These are phyloP conservation scores for Rhodinocichla rosea DNA, from an alignment of 2,113 vertebrate species.

Conservation along the genomic window DNA sequence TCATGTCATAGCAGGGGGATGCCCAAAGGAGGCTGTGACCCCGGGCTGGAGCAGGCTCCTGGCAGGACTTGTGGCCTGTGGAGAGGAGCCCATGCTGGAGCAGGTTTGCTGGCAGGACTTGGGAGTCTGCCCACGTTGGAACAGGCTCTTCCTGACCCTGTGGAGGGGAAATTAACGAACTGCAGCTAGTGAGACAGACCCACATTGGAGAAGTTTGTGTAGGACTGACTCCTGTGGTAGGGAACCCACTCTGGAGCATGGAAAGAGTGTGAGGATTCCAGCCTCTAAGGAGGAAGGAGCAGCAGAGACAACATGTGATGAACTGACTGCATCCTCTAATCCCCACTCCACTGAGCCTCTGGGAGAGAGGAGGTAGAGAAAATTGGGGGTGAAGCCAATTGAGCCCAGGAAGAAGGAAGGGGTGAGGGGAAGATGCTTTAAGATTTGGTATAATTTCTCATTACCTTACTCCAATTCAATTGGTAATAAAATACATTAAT, in stretches of 20 bases:
- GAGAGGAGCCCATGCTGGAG: not conserved
- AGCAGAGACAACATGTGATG: not conserved
- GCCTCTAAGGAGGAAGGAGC: not conserved
- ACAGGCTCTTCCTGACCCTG: not conserved
- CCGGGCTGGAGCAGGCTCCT: not conserved
- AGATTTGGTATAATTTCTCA: not conserved
- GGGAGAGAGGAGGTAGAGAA: not conserved
- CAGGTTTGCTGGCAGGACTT: not conserved
- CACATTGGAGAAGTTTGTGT: not conserved
- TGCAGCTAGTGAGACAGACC: not conserved
- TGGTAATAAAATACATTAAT: not conserved
- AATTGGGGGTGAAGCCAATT: not conserved
- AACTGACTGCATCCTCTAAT: not conserved
- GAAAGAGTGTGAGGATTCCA: not conserved
- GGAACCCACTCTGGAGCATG: fast-evolving
- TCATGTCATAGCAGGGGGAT: fast-evolving
- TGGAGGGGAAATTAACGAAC: not conserved
- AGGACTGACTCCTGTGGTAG: not conserved
- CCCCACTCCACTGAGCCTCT: not conserved
- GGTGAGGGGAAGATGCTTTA: not conserved
- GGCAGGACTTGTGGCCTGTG: not conserved
- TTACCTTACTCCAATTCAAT: not conserved
- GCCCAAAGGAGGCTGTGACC: not conserved
- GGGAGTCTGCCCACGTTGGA: fast-evolving
- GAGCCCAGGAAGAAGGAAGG: not conserved